phyloP scores from a whole-genome alignment of 2,888 invertebrate species.

The Uropetala carovei region DNA sequence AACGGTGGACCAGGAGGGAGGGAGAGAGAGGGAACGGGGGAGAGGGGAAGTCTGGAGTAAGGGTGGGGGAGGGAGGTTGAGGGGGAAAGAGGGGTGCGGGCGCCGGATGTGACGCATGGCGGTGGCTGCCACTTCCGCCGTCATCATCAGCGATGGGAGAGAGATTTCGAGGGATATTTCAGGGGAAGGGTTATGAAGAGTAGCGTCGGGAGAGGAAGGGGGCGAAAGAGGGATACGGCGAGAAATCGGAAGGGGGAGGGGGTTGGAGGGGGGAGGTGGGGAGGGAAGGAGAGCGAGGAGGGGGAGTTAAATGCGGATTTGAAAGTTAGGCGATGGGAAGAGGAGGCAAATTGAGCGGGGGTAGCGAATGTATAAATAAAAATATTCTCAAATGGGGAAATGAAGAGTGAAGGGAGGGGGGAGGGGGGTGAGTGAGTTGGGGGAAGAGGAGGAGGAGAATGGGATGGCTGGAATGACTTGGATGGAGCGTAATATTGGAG shows the following conservation, averaged over 20 bases:
- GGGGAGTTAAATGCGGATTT: not conserved
- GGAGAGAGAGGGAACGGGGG: conserved; percentile 66
- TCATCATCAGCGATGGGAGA: not conserved
- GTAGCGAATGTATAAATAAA: not conserved
- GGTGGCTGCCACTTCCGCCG: conserved; percentile 33
- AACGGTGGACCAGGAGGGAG: conserved; percentile 68
- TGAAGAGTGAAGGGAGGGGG: not conserved
- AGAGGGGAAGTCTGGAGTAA: not conserved
- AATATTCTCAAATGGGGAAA: conserved; percentile 9
- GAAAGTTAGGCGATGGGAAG: not conserved
- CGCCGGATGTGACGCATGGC: conserved; percentile 36
- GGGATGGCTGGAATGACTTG: not conserved
- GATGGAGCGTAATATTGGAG: not conserved
- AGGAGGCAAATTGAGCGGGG: not conserved
- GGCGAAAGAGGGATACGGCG: not conserved
- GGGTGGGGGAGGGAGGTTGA: not conserved
- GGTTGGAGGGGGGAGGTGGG: not conserved
- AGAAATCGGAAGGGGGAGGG: conserved; percentile 62
- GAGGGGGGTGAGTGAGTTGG: not conserved
- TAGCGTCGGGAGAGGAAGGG: no score
- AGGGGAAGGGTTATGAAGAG: no score
- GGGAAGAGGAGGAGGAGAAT: not conserved
- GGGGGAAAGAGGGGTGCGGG: not conserved
- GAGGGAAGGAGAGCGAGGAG: conserved; percentile 62
- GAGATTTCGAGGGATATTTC: not conserved